Evolutionary conservation across 2,797 vertebrate genomes (phyloP).

Genomic region (Gallinago stenura): DNA sequence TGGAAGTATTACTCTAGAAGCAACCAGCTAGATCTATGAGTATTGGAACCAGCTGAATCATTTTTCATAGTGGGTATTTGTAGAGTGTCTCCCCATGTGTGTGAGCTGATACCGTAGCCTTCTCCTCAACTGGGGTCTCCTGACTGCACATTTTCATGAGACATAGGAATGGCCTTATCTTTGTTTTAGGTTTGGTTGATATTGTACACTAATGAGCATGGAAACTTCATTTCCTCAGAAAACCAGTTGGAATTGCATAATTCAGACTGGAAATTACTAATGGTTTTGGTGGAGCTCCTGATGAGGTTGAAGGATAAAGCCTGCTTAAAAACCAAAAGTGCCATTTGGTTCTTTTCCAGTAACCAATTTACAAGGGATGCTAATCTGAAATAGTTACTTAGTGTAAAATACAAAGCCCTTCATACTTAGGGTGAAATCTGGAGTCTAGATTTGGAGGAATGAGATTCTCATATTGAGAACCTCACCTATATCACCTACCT

Average conservation of each 20-base stretch:
- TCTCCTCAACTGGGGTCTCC: background rate
- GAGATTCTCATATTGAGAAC: background rate
- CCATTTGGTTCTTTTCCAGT: background rate
- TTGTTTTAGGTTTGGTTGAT: background rate
- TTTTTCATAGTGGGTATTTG: background rate
- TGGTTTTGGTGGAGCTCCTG: background rate
- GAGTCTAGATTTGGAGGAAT: background rate
- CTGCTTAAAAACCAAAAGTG: background rate
- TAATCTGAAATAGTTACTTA: slow-evolving; percentile 11
- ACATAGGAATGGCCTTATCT: background rate
- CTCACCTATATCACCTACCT: background rate
- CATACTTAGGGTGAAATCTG: background rate
- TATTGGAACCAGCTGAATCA: background rate
- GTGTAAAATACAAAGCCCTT: slow-evolving; percentile 1
- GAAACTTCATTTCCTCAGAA: background rate
- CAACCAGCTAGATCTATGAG: background rate
- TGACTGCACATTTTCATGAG: background rate
- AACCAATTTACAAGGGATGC: background rate
- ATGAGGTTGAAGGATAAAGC: background rate
- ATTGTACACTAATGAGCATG: background rate
- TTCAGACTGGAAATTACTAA: background rate
- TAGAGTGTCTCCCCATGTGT: background rate
- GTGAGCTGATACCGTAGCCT: background rate
- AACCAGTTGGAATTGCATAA: background rate
- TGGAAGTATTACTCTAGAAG: background rate